phyloP scores from a whole-genome alignment of 2,888 invertebrate genomes.

The Callyntrura guangdongensis region DNA sequence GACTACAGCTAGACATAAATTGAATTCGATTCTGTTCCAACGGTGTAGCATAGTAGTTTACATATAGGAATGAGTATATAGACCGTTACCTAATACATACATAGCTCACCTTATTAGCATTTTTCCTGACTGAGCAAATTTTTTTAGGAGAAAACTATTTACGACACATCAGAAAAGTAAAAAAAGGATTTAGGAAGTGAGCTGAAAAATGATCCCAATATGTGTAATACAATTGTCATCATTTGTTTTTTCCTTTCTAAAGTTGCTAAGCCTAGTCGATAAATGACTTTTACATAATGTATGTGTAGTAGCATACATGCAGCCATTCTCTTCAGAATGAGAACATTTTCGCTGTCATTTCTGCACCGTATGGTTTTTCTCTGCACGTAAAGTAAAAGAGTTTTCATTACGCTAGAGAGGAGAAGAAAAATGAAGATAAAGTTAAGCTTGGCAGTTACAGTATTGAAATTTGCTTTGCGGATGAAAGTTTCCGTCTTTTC shows the following conservation, averaged over 20 bases:
- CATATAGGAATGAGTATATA: too few relatives aligned
- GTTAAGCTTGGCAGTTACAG: conserved; percentile 74
- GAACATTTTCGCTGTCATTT: conserved; percentile 7
- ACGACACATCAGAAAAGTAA: conserved; percentile 16
- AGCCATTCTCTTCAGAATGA: too few relatives aligned
- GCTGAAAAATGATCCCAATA: conserved; percentile 62
- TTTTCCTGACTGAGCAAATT: conserved; percentile 28
- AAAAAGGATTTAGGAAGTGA: conserved; percentile 45
- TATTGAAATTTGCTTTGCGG: conserved; percentile 71
- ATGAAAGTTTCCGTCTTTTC: conserved; percentile 36
- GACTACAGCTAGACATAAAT: too few relatives aligned
- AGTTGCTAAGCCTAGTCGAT: conserved; percentile 49
- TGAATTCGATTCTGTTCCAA: conserved; percentile 14
- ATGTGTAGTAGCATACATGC: too few relatives aligned
- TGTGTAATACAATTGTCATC: conserved; percentile 53
- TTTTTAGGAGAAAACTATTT: conserved; percentile 29
- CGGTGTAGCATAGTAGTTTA: too few relatives aligned
- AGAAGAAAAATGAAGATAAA: conserved; percentile 71
- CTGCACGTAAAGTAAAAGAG: neutral
- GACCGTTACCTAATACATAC: neutral
- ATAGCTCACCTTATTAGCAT: conserved; percentile 46
- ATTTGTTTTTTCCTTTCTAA: conserved; percentile 56
- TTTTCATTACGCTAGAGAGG: conserved; percentile 69
- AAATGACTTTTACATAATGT: conserved; percentile 36
- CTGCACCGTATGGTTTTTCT: neutral